phyloP scores from a whole-genome alignment of 2,888 invertebrate species.

The Corythucha ciliata region DNA sequence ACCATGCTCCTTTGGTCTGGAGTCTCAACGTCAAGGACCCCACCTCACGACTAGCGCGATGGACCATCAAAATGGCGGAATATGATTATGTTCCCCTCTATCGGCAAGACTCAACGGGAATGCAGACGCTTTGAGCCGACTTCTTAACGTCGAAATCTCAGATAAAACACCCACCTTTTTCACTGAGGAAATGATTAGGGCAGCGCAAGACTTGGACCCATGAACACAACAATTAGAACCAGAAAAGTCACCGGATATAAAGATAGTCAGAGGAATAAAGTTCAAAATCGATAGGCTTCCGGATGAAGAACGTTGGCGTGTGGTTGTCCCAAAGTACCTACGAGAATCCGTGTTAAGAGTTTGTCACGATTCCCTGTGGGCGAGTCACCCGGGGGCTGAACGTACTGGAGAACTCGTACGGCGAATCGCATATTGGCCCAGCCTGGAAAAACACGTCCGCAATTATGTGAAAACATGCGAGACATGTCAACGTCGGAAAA shows the following conservation, averaged over 20 bases:
- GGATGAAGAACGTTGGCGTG: too few species aligned
- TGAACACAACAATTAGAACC: not conserved
- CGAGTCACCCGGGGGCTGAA: not conserved
- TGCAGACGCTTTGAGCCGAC: slow-evolving; percentile 9
- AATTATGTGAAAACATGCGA: not conserved
- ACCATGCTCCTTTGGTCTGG: not conserved
- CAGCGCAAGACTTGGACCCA: not conserved
- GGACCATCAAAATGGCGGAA: not conserved
- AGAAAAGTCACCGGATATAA: too few species aligned
- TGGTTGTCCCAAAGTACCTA: not conserved
- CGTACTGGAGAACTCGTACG: not conserved
- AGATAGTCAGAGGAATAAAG: not conserved
- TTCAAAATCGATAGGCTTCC: not conserved
- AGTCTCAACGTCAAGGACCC: not conserved
- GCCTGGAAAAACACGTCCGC: not conserved
- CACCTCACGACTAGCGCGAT: not conserved
- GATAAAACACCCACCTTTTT: not conserved
- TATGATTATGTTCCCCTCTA: not conserved
- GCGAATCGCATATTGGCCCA: not conserved
- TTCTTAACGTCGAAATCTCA: not conserved
- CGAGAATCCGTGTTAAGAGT: not conserved
- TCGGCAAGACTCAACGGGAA: not conserved
- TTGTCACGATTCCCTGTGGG: not conserved
- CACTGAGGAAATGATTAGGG: not conserved
- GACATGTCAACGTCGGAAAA: not conserved